Evolutionary conservation across 2,888 invertebrate species (phyloP).

Genomic region (Macaria liturata): DNA sequence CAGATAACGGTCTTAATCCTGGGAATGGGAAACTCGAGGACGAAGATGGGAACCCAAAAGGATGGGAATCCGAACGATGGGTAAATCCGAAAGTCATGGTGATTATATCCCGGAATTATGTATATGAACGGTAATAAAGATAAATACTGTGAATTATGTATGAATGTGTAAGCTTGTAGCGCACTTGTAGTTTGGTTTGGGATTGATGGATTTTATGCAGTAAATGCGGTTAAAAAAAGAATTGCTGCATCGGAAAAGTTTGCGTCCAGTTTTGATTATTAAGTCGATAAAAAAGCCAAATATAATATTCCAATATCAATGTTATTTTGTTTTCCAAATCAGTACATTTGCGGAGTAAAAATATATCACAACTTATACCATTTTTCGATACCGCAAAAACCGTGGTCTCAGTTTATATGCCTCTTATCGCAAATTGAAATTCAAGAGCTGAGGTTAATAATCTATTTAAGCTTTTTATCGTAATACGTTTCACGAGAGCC

Average conservation of each 20-base stretch:
- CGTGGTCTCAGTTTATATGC: slow-evolving; percentile 9
- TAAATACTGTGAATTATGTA: slow-evolving; percentile 22
- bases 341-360: not conserved
- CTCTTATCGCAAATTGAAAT: slow-evolving; percentile 21
- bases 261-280: too few species aligned
- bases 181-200: slow-evolving; percentile 5
- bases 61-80: slow-evolving; percentile 15
- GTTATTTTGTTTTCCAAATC: not conserved
- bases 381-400: slow-evolving; percentile 12
- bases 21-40: slow-evolving; percentile 15
- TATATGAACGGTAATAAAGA: slow-evolving; percentile 23
- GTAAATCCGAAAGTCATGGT: slow-evolving; percentile 25
- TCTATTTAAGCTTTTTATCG: slow-evolving; percentile 25
- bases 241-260: too few species aligned
- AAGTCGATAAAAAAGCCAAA: not conserved
- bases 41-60: slow-evolving; percentile 20
- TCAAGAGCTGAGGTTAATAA: slow-evolving; percentile 21
- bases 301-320: not conserved
- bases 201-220: not conserved
- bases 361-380: not conserved
- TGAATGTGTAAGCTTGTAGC: slow-evolving; percentile 1
- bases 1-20: slow-evolving; percentile 47
- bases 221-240: too few species aligned
- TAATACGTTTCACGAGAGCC: slow-evolving; percentile 17
- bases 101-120: slow-evolving; percentile 21